Evolutionary conservation across 2,113 vertebrate genomes (phyloP).

Genomic region (Balaeniceps rex): DNA sequence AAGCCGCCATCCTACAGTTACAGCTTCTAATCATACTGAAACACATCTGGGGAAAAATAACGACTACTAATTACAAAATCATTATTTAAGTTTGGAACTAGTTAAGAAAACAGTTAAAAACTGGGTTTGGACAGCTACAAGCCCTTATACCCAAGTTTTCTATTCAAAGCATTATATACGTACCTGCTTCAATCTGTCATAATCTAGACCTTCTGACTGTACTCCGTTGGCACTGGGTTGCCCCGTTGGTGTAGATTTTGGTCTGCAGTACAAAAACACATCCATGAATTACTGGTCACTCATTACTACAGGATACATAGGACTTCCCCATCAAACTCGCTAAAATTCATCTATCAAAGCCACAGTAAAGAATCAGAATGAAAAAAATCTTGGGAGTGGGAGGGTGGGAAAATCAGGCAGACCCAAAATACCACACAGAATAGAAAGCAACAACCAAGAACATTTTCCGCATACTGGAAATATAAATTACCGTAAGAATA

Average conservation of each 20-base stretch:
- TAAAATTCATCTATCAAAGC: not conserved
- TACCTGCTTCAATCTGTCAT: slow-evolving; percentile 98
- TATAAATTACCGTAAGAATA: not conserved
- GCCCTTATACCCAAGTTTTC: not conserved
- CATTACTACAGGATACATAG: not conserved
- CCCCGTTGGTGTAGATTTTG: slow-evolving; percentile 90
- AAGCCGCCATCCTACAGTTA: not conserved
- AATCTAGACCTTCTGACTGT: slow-evolving; percentile 91
- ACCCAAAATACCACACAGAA: slow-evolving; percentile 40
- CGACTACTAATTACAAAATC: not conserved
- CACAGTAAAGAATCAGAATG: not conserved
- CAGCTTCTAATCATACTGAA: not conserved
- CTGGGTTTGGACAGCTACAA: not conserved
- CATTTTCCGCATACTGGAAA: not conserved
- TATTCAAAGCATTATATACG: not conserved
- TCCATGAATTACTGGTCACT: not conserved
- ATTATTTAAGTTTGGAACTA: not conserved
- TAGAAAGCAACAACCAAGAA: not conserved
- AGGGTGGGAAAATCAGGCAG: not conserved
- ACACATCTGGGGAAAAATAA: not conserved
- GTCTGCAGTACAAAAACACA: slow-evolving; percentile 76
- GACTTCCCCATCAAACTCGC: not conserved
- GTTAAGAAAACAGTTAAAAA: not conserved
- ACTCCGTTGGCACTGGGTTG: slow-evolving; percentile 96
- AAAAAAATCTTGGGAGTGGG: not conserved